These are phyloP conservation scores for Panorpa germanica DNA, from an alignment of 2,888 invertebrate species.

Conservation along the genomic window DNA sequence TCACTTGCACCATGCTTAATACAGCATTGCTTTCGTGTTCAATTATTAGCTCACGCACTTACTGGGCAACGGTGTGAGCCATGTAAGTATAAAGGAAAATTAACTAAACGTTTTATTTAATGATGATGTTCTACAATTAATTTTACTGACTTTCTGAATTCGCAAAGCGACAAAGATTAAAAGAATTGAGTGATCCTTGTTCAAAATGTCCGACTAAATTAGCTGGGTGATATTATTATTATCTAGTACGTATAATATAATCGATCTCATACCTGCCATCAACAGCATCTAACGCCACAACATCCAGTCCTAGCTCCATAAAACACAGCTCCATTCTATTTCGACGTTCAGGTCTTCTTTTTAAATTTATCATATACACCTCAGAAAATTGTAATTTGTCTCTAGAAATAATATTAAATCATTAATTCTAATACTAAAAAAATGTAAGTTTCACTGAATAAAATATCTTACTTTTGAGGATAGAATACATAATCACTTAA, in stretches of 20 bases:
- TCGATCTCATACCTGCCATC: conserved; percentile 63
- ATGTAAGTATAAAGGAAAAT: too few species aligned
- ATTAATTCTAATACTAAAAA: conserved; percentile 4
- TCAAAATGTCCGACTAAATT: too few species aligned
- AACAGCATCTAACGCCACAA: conserved; percentile 56
- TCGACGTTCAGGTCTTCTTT: conserved; percentile 60
- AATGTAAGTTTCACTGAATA: conserved; percentile 3
- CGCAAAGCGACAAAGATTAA: too few species aligned
- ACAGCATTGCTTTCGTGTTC: too few species aligned
- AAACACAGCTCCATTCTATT: conserved; percentile 64
- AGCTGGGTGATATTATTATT: too few species aligned
- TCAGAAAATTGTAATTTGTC: conserved; percentile 54
- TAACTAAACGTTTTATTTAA: too few species aligned
- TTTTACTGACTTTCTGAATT: too few species aligned
- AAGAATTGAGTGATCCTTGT: too few species aligned
- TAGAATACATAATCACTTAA: conserved; percentile 22
- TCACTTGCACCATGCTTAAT: too few species aligned
- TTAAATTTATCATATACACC: conserved; percentile 85
- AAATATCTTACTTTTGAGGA: conserved; percentile 19
- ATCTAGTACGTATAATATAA: conserved; percentile 6
- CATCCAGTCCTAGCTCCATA: conserved; percentile 63
- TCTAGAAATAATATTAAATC: conserved; percentile 16
- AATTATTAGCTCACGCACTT: too few species aligned
- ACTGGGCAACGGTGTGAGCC: too few species aligned
- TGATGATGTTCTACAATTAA: too few species aligned